Percentiles rank a stretch among this genome's conserved stretches.
Evolutionary conservation across 2,888 invertebrate species (phyloP).

Genomic region (Eumerus sabulonum): DNA sequence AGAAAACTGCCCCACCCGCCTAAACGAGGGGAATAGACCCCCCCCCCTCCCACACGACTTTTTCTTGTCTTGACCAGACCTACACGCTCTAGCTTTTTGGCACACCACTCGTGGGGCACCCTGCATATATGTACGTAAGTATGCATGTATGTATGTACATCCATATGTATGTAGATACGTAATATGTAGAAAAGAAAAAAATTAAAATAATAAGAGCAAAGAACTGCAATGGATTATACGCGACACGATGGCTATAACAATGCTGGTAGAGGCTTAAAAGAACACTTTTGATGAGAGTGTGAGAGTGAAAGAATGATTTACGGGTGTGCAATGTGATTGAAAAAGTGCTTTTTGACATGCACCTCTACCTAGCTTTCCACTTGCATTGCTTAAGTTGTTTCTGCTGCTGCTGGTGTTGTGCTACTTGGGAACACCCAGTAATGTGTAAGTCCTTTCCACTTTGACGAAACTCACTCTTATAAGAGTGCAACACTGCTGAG

Average conservation of each 20-base stretch:
- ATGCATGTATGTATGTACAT: constrained; percentile 27
- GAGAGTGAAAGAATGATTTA: constrained; percentile 42
- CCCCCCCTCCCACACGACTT: no score
- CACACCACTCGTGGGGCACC: constrained; percentile 6
- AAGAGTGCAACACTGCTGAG: constrained; percentile 43
- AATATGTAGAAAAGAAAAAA: not conserved
- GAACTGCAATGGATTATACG: constrained; percentile 50
- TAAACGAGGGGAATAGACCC: no score
- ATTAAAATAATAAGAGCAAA: constrained; percentile 28
- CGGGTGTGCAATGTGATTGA: constrained; percentile 66
- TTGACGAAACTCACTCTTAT: constrained; percentile 58
- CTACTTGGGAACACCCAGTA: constrained; percentile 42
- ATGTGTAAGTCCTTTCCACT: constrained; percentile 64
- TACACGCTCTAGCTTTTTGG: no score
- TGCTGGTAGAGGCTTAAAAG: constrained; percentile 42
- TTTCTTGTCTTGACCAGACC: no score
- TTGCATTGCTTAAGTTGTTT: constrained; percentile 51
- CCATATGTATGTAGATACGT: constrained; percentile 26
- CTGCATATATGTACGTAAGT: constrained; percentile 26
- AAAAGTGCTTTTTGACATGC: constrained; percentile 69
- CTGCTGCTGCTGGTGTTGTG: constrained; percentile 21
- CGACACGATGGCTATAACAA: not conserved
- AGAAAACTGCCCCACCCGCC: no score
- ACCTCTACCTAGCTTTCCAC: constrained; percentile 59
- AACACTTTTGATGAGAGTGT: constrained; percentile 31